A percentile compares a stretch with the other conserved stretches of the same genome.
These are phyloP conservation scores for Daubentonia madagascariensis DNA, from an alignment of 2,113 vertebrate species.

Conservation along the genomic window DNA sequence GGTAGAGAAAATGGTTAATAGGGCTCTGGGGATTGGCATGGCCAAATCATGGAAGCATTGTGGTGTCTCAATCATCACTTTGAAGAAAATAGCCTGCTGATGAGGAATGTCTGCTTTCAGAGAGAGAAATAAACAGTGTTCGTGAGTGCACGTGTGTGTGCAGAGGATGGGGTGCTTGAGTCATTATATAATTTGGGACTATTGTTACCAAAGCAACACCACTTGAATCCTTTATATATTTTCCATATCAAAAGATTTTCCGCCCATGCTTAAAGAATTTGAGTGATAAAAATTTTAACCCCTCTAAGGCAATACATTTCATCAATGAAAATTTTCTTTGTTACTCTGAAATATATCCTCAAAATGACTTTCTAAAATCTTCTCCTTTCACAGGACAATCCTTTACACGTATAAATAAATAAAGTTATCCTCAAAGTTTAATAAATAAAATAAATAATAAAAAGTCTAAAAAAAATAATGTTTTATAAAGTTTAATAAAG, in stretches of 20 bases:
- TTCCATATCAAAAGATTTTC: background rate
- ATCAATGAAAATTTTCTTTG: background rate
- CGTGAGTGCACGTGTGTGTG: rapidly evolving
- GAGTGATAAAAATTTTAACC: background rate
- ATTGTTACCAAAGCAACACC: background rate
- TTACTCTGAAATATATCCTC: background rate
- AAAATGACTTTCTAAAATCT: background rate
- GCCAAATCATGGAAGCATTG: background rate
- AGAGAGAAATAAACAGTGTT: background rate
- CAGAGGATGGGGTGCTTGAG: background rate
- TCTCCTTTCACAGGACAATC: background rate
- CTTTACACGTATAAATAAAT: background rate
- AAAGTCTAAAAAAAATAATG: too few relatives aligned
- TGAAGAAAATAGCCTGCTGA: background rate
- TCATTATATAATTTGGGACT: background rate
- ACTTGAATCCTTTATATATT: background rate
- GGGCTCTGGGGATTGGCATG: background rate
- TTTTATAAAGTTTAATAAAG: background rate
- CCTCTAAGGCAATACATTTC: background rate
- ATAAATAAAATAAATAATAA: background rate
- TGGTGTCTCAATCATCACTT: background rate
- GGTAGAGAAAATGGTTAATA: background rate
- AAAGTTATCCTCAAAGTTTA: too few relatives aligned
- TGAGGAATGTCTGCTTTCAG: background rate
- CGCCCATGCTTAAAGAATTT: background rate